Percentiles rank a stretch among this genome's conserved stretches.
Conservation (phyloP, 2,888 invertebrate genomes). For the Patella caerulea region DNA sequence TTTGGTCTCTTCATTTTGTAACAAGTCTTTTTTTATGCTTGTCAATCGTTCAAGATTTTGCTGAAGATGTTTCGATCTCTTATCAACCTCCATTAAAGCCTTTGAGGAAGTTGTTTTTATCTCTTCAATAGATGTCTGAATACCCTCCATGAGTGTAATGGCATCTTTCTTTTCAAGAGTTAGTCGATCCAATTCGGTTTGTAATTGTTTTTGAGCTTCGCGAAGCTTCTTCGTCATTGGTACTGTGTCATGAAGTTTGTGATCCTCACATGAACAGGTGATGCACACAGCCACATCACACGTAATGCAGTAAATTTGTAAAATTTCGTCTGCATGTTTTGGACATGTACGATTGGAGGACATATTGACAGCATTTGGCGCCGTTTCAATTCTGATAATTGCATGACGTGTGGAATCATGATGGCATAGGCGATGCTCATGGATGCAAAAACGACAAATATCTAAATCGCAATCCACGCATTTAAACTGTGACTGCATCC, state of each 20-base stretch:
- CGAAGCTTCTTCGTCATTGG: constrained; percentile 53
- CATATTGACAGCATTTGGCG: constrained; percentile 38
- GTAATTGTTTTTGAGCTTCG: constrained; percentile 45
- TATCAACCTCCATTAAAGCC: constrained; percentile 41
- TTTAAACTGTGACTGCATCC: constrained; percentile 58
- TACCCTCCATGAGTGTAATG: constrained; percentile 33
- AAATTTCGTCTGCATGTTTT: constrained; percentile 48
- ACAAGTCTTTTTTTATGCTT: constrained; percentile 38
- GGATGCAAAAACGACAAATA: constrained; percentile 62
- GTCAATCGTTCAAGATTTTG: constrained; percentile 41
- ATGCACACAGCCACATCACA: constrained; percentile 56
- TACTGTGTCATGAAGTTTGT: constrained; percentile 54
- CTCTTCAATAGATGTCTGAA: constrained; percentile 42
- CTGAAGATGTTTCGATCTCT: constrained; percentile 41
- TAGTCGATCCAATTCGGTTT: constrained; percentile 49
- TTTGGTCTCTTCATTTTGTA: constrained; percentile 42
- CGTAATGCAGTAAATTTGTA: constrained; percentile 58
- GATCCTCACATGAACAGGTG: constrained; percentile 53
- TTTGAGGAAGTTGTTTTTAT: constrained; percentile 39
- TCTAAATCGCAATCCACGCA: constrained; percentile 63
- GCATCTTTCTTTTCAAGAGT: constrained; percentile 42
- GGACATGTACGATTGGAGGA: constrained; percentile 47
- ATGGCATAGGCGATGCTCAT: constrained; percentile 56
- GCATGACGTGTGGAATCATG: constrained; percentile 43
- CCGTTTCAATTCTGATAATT: constrained; percentile 57